These are phyloP conservation scores for Raja brachyura DNA, from an alignment of 2,113 vertebrate species.

Conservation along the genomic window DNA sequence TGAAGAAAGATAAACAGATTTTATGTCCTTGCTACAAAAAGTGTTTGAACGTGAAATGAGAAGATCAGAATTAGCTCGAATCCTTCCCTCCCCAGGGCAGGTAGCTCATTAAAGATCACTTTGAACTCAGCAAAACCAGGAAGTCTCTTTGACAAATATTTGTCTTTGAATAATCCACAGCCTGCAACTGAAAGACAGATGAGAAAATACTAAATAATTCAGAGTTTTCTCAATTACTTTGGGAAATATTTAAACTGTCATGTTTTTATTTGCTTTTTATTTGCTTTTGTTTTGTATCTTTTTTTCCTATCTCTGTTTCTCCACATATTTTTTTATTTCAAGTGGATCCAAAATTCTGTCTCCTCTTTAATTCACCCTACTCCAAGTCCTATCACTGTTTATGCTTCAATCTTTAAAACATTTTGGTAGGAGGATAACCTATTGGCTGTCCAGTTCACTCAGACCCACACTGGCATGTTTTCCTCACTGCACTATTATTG, in stretches of 20 bases:
- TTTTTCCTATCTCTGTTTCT: too few species aligned
- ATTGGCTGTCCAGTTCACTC: too few species aligned
- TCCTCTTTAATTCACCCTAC: too few species aligned
- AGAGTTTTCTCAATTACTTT: neutral
- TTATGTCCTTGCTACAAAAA: neutral
- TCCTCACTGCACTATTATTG: too few species aligned
- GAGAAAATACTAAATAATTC: neutral
- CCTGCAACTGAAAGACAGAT: neutral
- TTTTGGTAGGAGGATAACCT: too few species aligned
- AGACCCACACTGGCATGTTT: too few species aligned
- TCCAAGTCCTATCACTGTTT: too few species aligned
- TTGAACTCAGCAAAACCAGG: neutral
- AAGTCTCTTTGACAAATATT: neutral
- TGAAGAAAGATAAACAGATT: neutral
- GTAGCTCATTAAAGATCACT: neutral
- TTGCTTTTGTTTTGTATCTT: too few species aligned
- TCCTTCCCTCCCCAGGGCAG: neutral
- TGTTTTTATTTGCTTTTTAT: too few species aligned
- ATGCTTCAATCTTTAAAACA: too few species aligned
- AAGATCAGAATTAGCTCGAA: neutral
- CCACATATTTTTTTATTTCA: too few species aligned
- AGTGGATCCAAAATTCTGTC: too few species aligned
- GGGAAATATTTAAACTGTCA: neutral
- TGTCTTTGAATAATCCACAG: neutral
- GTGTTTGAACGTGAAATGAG: neutral